These are phyloP conservation scores for Enteromius radiatus DNA, from an alignment of 2,797 vertebrate genomes.

Conservation along the genomic window DNA sequence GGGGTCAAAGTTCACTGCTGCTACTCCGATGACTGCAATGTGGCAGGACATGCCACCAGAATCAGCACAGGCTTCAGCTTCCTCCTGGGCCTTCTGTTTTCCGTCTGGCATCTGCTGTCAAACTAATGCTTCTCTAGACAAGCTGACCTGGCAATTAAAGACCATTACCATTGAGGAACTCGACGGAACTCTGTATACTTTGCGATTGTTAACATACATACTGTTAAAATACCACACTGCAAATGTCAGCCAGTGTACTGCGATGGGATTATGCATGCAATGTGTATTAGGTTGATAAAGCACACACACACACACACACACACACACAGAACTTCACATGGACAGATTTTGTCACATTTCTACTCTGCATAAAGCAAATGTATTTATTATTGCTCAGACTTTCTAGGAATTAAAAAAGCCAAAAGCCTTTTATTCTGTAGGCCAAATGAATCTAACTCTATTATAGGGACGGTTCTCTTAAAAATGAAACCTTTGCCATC, in stretches of 20 bases:
- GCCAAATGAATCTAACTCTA: conserved; percentile 13
- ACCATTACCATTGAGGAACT: conserved; percentile 3
- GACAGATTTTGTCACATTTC: background rate
- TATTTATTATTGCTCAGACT: conserved; percentile 17
- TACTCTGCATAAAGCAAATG: conserved; percentile 13
- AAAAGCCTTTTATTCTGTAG: conserved; percentile 25
- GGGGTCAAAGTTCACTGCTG: conserved; percentile 88
- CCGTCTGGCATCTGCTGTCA: conserved; percentile 54
- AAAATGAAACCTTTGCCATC: background rate
- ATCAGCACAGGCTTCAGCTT: conserved; percentile 63
- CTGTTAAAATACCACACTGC: background rate
- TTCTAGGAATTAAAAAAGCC: conserved; percentile 21
- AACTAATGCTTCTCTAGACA: conserved; percentile 58
- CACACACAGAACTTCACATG: background rate
- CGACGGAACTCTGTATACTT: conserved; percentile 26
- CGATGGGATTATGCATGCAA: conserved; percentile 20
- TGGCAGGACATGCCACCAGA: conserved; percentile 67
- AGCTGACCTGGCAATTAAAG: conserved; percentile 14
- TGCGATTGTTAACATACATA: conserved; percentile 6
- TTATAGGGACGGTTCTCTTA: background rate
- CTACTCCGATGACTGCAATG: conserved; percentile 87
- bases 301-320: background rate
- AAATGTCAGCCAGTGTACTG: background rate
- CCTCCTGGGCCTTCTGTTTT: conserved; percentile 70
- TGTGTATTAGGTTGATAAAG: conserved; percentile 5